These are phyloP conservation scores for Scaptomyza parva DNA, from an alignment of 2,888 invertebrate species.

Conservation along the genomic window DNA sequence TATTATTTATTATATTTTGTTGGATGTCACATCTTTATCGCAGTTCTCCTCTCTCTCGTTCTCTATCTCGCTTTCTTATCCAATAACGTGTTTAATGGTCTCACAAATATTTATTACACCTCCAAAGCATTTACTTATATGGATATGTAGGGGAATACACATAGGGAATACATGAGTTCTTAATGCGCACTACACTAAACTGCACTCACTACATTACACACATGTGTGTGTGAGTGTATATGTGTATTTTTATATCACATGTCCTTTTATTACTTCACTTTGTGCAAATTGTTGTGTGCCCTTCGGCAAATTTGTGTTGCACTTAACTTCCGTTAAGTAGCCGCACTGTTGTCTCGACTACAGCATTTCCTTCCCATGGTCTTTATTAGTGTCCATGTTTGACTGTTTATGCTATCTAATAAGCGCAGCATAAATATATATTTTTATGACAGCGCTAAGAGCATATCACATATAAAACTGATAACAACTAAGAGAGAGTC, in stretches of 20 bases:
- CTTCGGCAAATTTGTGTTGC: slow-evolving; percentile 65
- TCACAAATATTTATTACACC: slow-evolving; percentile 73
- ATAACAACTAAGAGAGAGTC: slow-evolving; percentile 24
- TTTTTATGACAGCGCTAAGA: slow-evolving; percentile 52
- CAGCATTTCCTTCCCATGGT: slow-evolving; percentile 30
- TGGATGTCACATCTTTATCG: slow-evolving; percentile 45
- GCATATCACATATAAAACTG: slow-evolving; percentile 42
- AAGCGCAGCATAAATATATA: slow-evolving; percentile 51
- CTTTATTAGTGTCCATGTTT: slow-evolving; percentile 37
- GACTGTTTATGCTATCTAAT: slow-evolving; percentile 66
- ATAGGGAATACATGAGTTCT: slow-evolving; percentile 32
- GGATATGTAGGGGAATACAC: slow-evolving; percentile 8
- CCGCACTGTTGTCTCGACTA: slow-evolving; percentile 43
- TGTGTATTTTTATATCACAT: slow-evolving; percentile 23
- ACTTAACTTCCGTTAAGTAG: slow-evolving; percentile 66
- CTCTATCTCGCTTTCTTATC: slow-evolving; percentile 27
- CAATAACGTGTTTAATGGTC: slow-evolving; percentile 69
- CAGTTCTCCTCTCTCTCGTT: slow-evolving; percentile 13
- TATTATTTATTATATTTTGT: slow-evolving; percentile 61
- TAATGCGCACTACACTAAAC: slow-evolving; percentile 43
- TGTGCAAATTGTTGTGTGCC: slow-evolving; percentile 42
- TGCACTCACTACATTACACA: slow-evolving; percentile 54
- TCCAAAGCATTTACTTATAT: slow-evolving; percentile 10
- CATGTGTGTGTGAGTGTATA: neutral
- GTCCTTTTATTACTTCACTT: slow-evolving; percentile 35